Conservation (phyloP, 1,140 invertebrate genomes). For the Caenorhabditis brenneri region DNA sequence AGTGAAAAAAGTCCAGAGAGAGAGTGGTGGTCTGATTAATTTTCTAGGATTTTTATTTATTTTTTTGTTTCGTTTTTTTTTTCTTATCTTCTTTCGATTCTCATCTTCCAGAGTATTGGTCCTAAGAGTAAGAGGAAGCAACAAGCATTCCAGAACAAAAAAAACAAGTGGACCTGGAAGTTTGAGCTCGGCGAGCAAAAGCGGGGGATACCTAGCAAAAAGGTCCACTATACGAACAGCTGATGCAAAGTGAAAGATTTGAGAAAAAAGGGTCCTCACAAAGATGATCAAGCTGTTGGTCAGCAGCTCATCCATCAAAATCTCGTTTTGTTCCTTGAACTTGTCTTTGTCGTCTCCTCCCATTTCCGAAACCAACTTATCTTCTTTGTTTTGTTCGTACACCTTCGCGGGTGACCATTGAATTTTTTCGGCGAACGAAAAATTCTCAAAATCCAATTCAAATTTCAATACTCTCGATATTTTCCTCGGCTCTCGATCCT, state of each 20-base stretch:
- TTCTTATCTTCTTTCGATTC: too few relatives aligned
- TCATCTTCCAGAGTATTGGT: too few relatives aligned
- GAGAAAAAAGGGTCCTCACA: background rate
- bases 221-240: constrained; percentile 41
- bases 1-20: background rate
- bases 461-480: background rate
- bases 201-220: background rate
- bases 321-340: constrained; percentile 38
- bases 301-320: constrained; percentile 42
- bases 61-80: too few relatives aligned
- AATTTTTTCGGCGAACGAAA: too few relatives aligned
- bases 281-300: constrained; percentile 25
- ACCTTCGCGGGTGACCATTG: too few relatives aligned
- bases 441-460: background rate
- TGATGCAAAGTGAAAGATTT: constrained; percentile 27
- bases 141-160: too few relatives aligned
- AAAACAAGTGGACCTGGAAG: background rate
- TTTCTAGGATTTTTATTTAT: background rate
- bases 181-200: background rate
- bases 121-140: too few relatives aligned
- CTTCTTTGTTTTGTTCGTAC: background rate
- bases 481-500: background rate
- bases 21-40: background rate
- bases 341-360: background rate
- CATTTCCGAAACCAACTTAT: constrained; percentile 1